Percentiles rank a stretch among this genome's conserved stretches.
These are phyloP conservation scores for Turritopsis rubra DNA, from an alignment of 30 jellyfish, hydroid and myxozoan species.

Conservation along the genomic window DNA sequence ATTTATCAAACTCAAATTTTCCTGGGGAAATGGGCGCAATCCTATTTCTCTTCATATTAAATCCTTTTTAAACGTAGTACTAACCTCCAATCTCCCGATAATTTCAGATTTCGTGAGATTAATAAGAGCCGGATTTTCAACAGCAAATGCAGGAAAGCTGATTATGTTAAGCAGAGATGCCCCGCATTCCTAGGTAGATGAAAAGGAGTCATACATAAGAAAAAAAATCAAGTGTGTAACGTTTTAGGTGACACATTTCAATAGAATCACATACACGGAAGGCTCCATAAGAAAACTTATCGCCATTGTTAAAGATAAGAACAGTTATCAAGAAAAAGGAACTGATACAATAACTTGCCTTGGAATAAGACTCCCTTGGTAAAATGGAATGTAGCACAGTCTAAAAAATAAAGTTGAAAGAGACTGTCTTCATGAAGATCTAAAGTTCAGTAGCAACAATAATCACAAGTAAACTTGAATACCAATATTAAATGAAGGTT, in stretches of 20 bases:
- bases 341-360: conserved; percentile 34
- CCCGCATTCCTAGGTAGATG: conserved; percentile 63
- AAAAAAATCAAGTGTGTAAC: too few species aligned
- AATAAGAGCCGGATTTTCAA: conserved; percentile 67
- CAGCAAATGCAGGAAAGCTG: conserved; percentile 98
- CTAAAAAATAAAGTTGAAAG: conserved; percentile 28
- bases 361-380: conserved; percentile 92
- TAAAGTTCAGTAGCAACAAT: too few species aligned
- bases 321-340: not conserved
- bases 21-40: too few species aligned
- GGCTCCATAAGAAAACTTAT: not conserved
- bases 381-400: conserved; percentile 87
- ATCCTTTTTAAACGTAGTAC: too few species aligned
- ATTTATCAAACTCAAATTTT: too few species aligned
- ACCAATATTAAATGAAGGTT: too few species aligned
- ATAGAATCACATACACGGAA: not conserved
- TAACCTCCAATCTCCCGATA: conserved; percentile 64
- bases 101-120: conserved; percentile 69
- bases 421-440: too few species aligned
- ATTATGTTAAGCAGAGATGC: conserved; percentile 74
- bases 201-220: not conserved
- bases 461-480: too few species aligned
- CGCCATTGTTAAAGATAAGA: not conserved
- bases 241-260: too few species aligned
- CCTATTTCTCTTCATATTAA: not conserved